Evolutionary conservation across 53 echinoderm and acorn worm species (phyloP).

Genomic region (Pentamera pediparva): DNA sequence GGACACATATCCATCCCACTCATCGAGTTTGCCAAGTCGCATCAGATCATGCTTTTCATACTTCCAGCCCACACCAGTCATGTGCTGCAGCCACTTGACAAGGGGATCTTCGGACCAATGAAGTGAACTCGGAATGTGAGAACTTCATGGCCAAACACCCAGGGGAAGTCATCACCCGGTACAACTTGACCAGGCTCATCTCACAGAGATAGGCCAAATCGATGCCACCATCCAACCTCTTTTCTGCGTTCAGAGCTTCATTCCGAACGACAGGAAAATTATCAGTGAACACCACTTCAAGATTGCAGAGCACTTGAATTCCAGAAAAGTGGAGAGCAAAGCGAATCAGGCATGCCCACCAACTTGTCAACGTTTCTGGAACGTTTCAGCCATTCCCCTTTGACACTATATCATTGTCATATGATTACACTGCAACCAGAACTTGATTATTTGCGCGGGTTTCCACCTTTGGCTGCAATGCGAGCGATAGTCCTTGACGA

Average conservation of each 20-base stretch:
- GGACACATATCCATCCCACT: not conserved
- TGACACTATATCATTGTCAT: too few relatives aligned
- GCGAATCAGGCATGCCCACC: too few relatives aligned
- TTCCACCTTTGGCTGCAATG: too few relatives aligned
- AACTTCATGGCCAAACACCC: not conserved
- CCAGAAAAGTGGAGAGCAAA: too few relatives aligned
- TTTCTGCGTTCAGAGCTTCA: not conserved
- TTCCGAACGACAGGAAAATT: too few relatives aligned
- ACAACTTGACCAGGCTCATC: not conserved
- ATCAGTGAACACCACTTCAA: too few relatives aligned
- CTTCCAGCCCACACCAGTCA: not conserved
- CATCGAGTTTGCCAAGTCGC: not conserved
- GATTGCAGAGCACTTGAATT: too few relatives aligned
- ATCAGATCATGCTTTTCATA: not conserved
- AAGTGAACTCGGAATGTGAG: not conserved
- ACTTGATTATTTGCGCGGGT: too few relatives aligned
- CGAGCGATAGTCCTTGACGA: too few relatives aligned
- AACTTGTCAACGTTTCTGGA: too few relatives aligned
- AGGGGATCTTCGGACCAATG: not conserved
- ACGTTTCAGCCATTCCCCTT: too few relatives aligned
- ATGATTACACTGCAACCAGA: too few relatives aligned
- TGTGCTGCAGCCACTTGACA: not conserved
- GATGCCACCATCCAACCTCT: not conserved
- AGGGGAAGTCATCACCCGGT: not conserved
- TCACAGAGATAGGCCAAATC: not conserved